Base-by-base conservation (phyloP, 1,140 invertebrate species). In the Berghia stephanieae region DNA sequence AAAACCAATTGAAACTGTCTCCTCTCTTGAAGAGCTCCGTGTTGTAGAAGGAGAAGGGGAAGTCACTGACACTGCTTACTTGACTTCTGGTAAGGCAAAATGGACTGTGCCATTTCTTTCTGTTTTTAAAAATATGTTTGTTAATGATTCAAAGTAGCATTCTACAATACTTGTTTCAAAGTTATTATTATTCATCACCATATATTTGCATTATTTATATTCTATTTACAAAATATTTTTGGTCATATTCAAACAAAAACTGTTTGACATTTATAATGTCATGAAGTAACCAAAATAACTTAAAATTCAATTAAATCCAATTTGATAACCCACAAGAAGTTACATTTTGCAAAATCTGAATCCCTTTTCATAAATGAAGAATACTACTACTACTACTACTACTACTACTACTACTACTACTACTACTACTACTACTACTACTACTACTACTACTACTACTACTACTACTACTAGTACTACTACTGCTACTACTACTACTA, bases 41-140 rank as follows among this genome's bases (percentile, higher is more conserved):
- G 84, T 86, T 75, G 85, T 87, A 13, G 86, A 87, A 55, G 86
- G 86, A 60, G 86, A 88, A 76, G 86, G 87, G n/a, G 82, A 86
- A 60, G 75, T 74, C 8, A 78, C 81, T 38, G 84, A 88, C 34
- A 84, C 81, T 63, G 60, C 44, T 67, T 72, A 79, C 55, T 49
- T 60, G 24, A 79, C 60, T 36, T 67, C 69, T 70, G 82, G 82
- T 82, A 66, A 75, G 74, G 40, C 5, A 40, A n/a, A n/a, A n/a
- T n/a, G n/a, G 36, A 3, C 68, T 42, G 36, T 70, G 10, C 43
- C 34, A 40, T 10, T 42, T 70, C 42, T 70, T 42, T 70, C 36
- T 70, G n/a, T n/a, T n/a, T n/a, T n/a, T n/a, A n/a, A n/a, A n/a
- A n/a, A n/a, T n/a, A n/a, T n/a, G n/a, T n/a, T n/a, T n/a, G n/a